Conservation (phyloP, 2,888 invertebrate genomes). For the Buathra laborator region DNA sequence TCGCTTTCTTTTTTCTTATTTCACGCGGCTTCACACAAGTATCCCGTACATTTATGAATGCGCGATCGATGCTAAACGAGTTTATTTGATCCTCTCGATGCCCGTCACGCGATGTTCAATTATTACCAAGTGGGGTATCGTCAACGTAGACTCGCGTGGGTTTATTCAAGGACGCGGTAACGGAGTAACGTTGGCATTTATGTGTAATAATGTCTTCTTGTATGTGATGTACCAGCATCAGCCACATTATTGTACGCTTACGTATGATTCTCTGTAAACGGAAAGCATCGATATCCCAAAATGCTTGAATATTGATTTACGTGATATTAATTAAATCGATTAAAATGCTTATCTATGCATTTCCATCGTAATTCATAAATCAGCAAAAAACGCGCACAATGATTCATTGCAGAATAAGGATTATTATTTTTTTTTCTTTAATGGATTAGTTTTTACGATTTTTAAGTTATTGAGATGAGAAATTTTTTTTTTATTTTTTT, state of each 20-base stretch:
- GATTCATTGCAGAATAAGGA: not conserved
- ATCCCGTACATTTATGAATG: slow-evolving; percentile 5
- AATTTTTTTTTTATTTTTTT: not conserved
- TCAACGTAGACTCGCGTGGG: slow-evolving; percentile 51
- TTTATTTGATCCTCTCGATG: slow-evolving; percentile 44
- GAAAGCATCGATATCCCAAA: not conserved
- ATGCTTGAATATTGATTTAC: not conserved
- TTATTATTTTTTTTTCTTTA: not conserved
- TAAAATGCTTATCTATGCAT: not conserved
- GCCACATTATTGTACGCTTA: slow-evolving; percentile 22
- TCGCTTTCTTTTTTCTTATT: not conserved
- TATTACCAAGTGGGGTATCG: slow-evolving; percentile 51
- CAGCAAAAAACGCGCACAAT: not conserved
- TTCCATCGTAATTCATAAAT: not conserved
- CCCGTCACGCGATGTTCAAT: slow-evolving; percentile 60
- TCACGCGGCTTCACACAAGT: slow-evolving; percentile 21
- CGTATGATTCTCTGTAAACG: not conserved
- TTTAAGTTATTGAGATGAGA: not conserved
- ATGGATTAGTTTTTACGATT: not conserved
- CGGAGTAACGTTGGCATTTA: slow-evolving; percentile 3
- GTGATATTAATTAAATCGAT: not conserved
- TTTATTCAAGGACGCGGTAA: slow-evolving; percentile 60
- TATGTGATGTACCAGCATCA: slow-evolving; percentile 31
- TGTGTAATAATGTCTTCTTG: not conserved
- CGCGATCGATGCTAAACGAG: slow-evolving; percentile 54